phyloP scores from a whole-genome alignment of 2,888 invertebrate genomes.

The Xestia ashworthii region DNA sequence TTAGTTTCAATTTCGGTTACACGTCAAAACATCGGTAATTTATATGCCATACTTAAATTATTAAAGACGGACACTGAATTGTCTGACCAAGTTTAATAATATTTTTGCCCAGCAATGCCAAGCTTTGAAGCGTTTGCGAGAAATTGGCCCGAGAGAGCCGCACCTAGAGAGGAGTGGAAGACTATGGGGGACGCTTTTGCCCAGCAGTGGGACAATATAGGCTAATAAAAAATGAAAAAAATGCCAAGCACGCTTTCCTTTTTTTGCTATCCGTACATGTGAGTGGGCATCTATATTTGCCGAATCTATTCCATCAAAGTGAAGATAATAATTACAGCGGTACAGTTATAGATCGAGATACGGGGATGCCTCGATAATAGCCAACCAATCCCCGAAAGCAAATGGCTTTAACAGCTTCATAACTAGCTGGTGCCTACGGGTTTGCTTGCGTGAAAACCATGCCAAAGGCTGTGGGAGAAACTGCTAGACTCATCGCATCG shows the following conservation, averaged over 20 bases:
- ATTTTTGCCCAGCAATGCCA: neutral
- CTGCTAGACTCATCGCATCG: neutral
- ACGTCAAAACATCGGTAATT: neutral
- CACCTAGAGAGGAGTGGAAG: no score
- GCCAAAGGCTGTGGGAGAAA: neutral
- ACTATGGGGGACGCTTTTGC: no score
- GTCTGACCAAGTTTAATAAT: neutral
- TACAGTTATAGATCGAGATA: slow-evolving; percentile 87
- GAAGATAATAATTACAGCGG: slow-evolving; percentile 87
- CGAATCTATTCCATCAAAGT: slow-evolving; percentile 88
- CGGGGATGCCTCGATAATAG: slow-evolving; percentile 48
- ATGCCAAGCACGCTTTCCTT: neutral
- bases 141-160: no score
- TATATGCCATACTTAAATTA: no score
- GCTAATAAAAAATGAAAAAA: no score
- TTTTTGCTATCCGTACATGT: slow-evolving; percentile 66
- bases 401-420: slow-evolving; percentile 61
- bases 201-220: no score
- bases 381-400: slow-evolving; percentile 50
- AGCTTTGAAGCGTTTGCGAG: no score
- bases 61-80: no score
- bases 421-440: slow-evolving; percentile 10
- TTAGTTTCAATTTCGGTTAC: neutral
- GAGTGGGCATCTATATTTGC: slow-evolving; percentile 87
- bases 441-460: slow-evolving; percentile 3